Evolutionary conservation across 1,140 invertebrate genomes (phyloP).

Genomic region (Teleopsis dalmanni): DNA sequence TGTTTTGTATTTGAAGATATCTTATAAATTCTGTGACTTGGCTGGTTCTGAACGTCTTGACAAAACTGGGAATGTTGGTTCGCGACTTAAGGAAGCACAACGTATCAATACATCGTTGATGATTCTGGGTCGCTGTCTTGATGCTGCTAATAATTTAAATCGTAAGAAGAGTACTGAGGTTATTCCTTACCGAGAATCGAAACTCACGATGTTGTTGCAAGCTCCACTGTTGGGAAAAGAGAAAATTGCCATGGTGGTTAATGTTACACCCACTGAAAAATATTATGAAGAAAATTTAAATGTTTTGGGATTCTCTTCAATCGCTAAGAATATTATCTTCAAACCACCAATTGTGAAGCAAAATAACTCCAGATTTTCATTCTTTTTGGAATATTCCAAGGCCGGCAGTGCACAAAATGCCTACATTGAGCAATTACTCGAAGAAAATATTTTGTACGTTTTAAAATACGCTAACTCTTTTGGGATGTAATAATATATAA

Average conservation of each 20-base stretch:
- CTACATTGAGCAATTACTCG: too few species aligned
- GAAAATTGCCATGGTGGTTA: slow-evolving; percentile 71
- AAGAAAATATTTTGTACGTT: slow-evolving; percentile 20
- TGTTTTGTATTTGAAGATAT: slow-evolving; percentile 12
- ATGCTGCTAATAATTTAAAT: slow-evolving; percentile 52
- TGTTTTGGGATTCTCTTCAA: slow-evolving; percentile 65
- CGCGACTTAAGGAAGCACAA: slow-evolving; percentile 75
- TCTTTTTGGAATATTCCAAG: slow-evolving; percentile 17
- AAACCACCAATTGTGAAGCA: slow-evolving; percentile 29
- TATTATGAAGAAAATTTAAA: slow-evolving; percentile 75
- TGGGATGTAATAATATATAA: too few species aligned
- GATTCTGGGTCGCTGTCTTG: slow-evolving; percentile 77
- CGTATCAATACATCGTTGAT: slow-evolving; percentile 86
- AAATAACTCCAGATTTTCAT: slow-evolving; percentile 28
- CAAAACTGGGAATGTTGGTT: slow-evolving; percentile 78
- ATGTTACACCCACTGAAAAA: slow-evolving; percentile 61
- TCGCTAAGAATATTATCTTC: slow-evolving; percentile 59
- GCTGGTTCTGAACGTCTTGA: slow-evolving; percentile 83
- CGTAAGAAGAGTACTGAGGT: slow-evolving; percentile 43
- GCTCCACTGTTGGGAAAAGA: slow-evolving; percentile 59
- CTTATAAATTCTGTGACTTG: slow-evolving; percentile 78
- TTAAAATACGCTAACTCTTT: too few species aligned
- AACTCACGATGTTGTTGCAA: slow-evolving; percentile 68
- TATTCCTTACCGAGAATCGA: slow-evolving; percentile 61
- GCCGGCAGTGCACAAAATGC: too few species aligned